Percentiles rank a stretch among this genome's conserved stretches.
These are phyloP conservation scores for Enteromius treurensis DNA, from an alignment of 2,797 vertebrate genomes.

Conservation along the genomic window DNA sequence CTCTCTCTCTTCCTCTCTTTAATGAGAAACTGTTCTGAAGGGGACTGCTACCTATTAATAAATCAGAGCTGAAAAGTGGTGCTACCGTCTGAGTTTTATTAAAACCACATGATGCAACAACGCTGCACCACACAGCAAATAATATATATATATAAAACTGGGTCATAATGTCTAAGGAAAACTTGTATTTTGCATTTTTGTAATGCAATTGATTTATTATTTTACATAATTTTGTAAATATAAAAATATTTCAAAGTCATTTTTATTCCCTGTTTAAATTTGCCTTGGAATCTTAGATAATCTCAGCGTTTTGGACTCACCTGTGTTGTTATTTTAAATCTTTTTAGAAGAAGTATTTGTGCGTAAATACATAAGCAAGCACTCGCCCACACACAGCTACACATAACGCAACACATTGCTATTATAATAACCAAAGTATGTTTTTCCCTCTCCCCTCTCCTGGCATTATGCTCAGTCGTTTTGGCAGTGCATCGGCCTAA, in stretches of 20 bases:
- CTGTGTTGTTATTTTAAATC: background rate
- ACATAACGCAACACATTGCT: background rate
- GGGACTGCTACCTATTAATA: conserved; percentile 15
- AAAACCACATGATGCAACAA: conserved; percentile 2
- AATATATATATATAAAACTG: background rate
- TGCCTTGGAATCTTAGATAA: background rate
- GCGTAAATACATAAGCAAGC: conserved; percentile 6
- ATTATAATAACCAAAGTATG: background rate
- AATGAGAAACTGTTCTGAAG: conserved; percentile 35
- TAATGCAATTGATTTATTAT: background rate
- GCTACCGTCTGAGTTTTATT: conserved; percentile 1
- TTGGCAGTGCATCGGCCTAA: background rate
- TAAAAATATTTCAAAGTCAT: background rate
- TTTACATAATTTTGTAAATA: background rate
- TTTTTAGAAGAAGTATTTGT: conserved; percentile 6
- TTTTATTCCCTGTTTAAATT: background rate
- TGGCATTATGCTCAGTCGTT: background rate
- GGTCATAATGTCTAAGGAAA: background rate
- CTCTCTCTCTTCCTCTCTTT: conserved; percentile 15
- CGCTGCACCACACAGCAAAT: background rate
- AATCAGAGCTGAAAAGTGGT: conserved; percentile 18
- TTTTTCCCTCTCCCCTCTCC: background rate
- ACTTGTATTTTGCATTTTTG: background rate
- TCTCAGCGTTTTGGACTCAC: background rate
- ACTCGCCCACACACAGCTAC: background rate